Base-by-base conservation (phyloP, 2,797 vertebrate species). In the Alosa sapidissima region DNA sequence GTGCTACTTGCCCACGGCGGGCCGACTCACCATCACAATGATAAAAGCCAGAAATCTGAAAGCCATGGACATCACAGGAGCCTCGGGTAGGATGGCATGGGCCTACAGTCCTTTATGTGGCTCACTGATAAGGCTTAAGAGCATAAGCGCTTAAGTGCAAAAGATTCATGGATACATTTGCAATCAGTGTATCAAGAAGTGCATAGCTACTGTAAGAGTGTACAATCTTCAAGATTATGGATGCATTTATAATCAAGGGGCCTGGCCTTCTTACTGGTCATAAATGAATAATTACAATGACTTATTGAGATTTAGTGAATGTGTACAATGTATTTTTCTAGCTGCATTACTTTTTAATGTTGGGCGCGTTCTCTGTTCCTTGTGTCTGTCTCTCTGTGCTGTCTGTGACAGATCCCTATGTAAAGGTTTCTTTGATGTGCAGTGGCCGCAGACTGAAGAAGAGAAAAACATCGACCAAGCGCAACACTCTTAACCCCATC, bases 21-120 rank as follows among this genome's bases (percentile, higher is more conserved):
- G 97, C 85, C 96, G 98, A 90, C 96, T 99, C 90, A 99, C 98
- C 87, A 98, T 99, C 92, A 99, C 98, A 21, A 96, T 99, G 92
- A 98, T 99, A 94, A 99, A 99, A 95, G 98, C 98, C 90, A 96
- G 98, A 92, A 99, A 99, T 90, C 95, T 99, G 89, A 99, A 99
- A 94, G 98, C 98, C 90, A 99, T 99, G 98, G 98, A 99, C 93
- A 99, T 99, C 93, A 99, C 98, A 6, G 98, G 98, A 93, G 98
- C 98, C 89, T 99, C 98, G 93, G 98, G 98, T 99, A 92, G 83
- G 92, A 78, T 5, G 47, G 3, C 36, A 45, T n/a, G 78, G 24
- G n/a, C n/a, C n/a, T 9, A 16, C 33, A 13, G 10, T 16, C 36
- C 36, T 6, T 36, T 36, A 78, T 78, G 14, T 47, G 16, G 16